Evolutionary conservation across 2,888 invertebrate species (phyloP), one percentile per base, ranked within the genome.

Genomic region (Acrobasis consociella): DNA sequence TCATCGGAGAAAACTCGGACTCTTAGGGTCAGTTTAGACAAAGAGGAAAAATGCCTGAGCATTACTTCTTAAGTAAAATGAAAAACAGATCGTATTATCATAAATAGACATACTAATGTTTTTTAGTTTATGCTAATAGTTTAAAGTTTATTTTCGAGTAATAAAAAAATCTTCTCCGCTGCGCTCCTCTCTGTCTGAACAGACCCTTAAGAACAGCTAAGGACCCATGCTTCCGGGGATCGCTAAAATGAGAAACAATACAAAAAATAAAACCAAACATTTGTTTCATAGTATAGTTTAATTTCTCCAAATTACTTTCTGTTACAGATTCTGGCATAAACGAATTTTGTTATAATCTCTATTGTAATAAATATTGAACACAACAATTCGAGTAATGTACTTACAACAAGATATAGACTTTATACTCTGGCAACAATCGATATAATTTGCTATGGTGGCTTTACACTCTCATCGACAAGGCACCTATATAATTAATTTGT

Each of bases 391-490:
- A 49, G 49, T 50, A 59, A 58, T 13, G 13, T 38, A 62, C 64
- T 65, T 60, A 49, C 59, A 67, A 69, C 69, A 69, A 55, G 49
- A 52, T 60, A 69, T 69, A 67, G 65, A 65, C 60, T 66, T 66
- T 64, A 50, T 49, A 60, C 65, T 64, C 66, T 56, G 58, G 67
- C 76, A 83, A 82, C 77, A 80, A 72, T 72, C 65, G 66, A 72
- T 78, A 78, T 77, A 81, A 68, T 73, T 71, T 72, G 72, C 69
- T 69, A 67, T 67, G 74, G 22, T 22, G 42, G 56, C 9, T 38
- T 52, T 38, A 39, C 53, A 53, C 53, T 38, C 53, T 38, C 38
- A 2, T 2, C n/a, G 13, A 46, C 11, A 42, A 37, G 51, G 31
- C 31, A 5, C 8, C 31, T 9, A 51, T 51, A 2, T 51, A 51